Evolutionary conservation across 2,113 vertebrate genomes (phyloP).

Genomic region (Erinaceus europaeus): DNA sequence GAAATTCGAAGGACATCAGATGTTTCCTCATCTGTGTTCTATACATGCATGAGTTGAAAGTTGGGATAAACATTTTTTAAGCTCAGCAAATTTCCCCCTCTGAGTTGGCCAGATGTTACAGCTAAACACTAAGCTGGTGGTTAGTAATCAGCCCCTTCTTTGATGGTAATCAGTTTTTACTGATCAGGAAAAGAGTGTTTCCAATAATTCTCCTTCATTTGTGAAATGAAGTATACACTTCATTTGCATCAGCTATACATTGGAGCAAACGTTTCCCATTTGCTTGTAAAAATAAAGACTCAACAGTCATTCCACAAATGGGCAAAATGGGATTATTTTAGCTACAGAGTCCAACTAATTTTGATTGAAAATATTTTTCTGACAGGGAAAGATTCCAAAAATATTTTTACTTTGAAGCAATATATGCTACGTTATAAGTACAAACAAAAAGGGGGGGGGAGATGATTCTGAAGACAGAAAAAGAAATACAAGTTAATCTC

Average conservation of each 20-base stretch:
- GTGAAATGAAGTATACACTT: slow-evolving; percentile 58
- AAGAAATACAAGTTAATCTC: not conserved
- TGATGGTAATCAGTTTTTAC: slow-evolving; percentile 73
- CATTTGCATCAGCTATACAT: slow-evolving; percentile 57
- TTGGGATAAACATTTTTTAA: slow-evolving; percentile 69
- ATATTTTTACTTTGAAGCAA: slow-evolving; percentile 47
- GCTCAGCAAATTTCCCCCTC: slow-evolving; percentile 61
- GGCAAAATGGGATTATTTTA: slow-evolving; percentile 46
- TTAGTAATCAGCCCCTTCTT: slow-evolving; percentile 73
- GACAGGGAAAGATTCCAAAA: slow-evolving; percentile 54
- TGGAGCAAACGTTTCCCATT: slow-evolving; percentile 48
- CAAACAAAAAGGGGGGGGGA: not conserved
- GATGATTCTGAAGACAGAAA: not conserved
- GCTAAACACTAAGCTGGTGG: slow-evolving; percentile 57
- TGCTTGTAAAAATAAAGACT: slow-evolving; percentile 57
- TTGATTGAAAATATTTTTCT: slow-evolving; percentile 49
- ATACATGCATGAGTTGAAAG: slow-evolving; percentile 67
- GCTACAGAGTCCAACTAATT: slow-evolving; percentile 10
- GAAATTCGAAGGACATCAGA: slow-evolving; percentile 64
- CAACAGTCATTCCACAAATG: slow-evolving; percentile 30
- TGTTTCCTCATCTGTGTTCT: slow-evolving; percentile 66
- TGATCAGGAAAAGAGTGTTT: slow-evolving; percentile 71
- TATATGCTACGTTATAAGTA: not conserved
- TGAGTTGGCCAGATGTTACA: slow-evolving; percentile 67
- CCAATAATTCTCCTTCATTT: slow-evolving; percentile 64